phyloP scores from a whole-genome alignment of 2,113 vertebrate genomes.

The Atlantisia rogersi region DNA sequence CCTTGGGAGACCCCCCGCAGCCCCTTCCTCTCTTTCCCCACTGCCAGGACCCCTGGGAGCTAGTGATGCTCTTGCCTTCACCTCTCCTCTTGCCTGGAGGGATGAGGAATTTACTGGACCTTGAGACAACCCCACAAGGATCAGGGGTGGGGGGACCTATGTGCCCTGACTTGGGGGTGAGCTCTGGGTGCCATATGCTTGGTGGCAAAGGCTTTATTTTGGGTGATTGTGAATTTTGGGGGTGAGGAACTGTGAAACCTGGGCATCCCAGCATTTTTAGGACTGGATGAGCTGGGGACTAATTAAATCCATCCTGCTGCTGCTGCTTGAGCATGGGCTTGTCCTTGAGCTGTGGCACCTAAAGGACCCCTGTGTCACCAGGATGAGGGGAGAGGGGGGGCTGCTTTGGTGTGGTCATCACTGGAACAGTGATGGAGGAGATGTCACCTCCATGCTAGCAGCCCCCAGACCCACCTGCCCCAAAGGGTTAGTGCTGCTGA shows the following conservation, averaged over 20 bases:
- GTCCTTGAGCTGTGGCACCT: neutral
- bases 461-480: neutral
- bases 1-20: neutral
- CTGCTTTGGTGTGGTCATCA: neutral
- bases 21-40: neutral
- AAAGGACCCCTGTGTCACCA: neutral
- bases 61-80: fast-evolving
- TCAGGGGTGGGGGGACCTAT: neutral
- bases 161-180: neutral
- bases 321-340: neutral
- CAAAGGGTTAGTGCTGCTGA: neutral
- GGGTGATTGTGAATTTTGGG: no score
- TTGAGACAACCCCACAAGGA: neutral
- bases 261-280: neutral
- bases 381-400: neutral
- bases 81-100: neutral
- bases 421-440: no score
- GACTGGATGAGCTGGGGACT: neutral
- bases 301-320: neutral
- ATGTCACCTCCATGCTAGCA: neutral
- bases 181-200: neutral
- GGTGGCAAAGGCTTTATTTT: neutral
- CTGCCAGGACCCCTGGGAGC: fast-evolving
- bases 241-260: neutral
- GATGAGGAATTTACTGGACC: neutral